Base-by-base conservation (phyloP, 2,888 invertebrate genomes). In the Eristalinus sepulchralis region DNA sequence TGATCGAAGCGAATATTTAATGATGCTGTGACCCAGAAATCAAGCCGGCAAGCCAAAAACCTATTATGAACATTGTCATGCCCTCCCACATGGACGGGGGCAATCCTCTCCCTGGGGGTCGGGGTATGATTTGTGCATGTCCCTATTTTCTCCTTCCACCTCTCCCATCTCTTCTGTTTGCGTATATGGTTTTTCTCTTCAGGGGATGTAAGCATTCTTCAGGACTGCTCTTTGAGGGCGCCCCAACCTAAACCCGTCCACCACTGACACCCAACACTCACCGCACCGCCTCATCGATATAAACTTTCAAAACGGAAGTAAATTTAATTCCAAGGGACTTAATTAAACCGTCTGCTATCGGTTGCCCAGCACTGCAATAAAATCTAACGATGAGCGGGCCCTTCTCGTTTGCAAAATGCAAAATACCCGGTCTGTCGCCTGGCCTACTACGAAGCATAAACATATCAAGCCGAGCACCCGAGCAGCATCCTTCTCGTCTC, bases 31-130 rank as follows among this genome's bases (percentile, higher is more conserved):
- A 77, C 85, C 81, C 55, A 82, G 68, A 73, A 85, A 82, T 82
- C 77, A 73, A 82, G 85, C 82, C 82, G 78, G 73, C 72, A 81
- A 84, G 77, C 81, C 81, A 17, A 72, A 85, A 81, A 77, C 62
- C 84, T 81, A 85, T 85, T 81, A 85, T 53, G 36, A 62, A 80
- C 47, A 9, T 47, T 47, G 17, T 17, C 47, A n/a, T 17, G 6
- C n/a, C n/a, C 47, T 5, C 47, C 17, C 47, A n/a, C 17, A 47
- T 17, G n/a, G 0, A 17, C n/a, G 47, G n/a, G 17, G 39, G 4
- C n/a, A 13, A 13, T 5, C n/a, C 39, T 39, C 8, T 1, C 17
- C 2, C 3, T 53, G 60, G 73, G 73, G 63, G 73, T 60, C 34
- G 60, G 73, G 73, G 63, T 67, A 80, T 67, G 66, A 67, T 67